A percentile compares a stretch with the other conserved stretches of the same genome.
Conservation (phyloP, 2,113 vertebrate species). For the Platichthys stellatus region DNA sequence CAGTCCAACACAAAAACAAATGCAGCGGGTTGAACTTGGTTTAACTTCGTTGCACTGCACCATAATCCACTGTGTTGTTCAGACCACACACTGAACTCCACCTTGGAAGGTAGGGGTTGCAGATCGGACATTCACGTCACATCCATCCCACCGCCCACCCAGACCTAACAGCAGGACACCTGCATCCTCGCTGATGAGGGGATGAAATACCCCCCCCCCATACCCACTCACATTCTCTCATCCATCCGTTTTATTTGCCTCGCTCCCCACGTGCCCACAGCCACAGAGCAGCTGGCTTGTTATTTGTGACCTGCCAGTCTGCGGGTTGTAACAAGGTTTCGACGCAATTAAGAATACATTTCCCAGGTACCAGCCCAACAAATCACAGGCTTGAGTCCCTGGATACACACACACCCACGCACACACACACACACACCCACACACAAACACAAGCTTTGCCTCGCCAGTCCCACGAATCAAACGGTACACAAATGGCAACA, state of each 20-base stretch:
- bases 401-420: constrained; percentile 29
- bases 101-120: background rate
- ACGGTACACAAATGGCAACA: constrained; percentile 59
- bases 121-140: constrained; percentile 67
- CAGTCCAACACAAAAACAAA: constrained; percentile 10
- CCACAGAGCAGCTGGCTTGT: constrained; percentile 72
- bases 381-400: constrained; percentile 61
- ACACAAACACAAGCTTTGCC: constrained; percentile 40
- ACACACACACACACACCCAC: constrained; percentile 16
- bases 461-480: constrained; percentile 66
- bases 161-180: constrained; percentile 73
- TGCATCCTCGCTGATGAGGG: constrained; percentile 71
- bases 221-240: constrained; percentile 54
- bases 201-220: constrained; percentile 63
- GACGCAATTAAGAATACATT: constrained; percentile 78
- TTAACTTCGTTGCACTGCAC: background rate
- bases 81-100: background rate
- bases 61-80: background rate
- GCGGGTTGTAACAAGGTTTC: constrained; percentile 73
- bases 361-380: constrained; percentile 67
- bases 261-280: constrained; percentile 46
- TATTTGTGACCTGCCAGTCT: constrained; percentile 79
- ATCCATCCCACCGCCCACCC: constrained; percentile 61
- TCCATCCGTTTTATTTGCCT: constrained; percentile 67
- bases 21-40: constrained; percentile 4